These are phyloP conservation scores for Seira sanloemensis DNA, from an alignment of 2,888 invertebrate species.

Conservation along the genomic window DNA sequence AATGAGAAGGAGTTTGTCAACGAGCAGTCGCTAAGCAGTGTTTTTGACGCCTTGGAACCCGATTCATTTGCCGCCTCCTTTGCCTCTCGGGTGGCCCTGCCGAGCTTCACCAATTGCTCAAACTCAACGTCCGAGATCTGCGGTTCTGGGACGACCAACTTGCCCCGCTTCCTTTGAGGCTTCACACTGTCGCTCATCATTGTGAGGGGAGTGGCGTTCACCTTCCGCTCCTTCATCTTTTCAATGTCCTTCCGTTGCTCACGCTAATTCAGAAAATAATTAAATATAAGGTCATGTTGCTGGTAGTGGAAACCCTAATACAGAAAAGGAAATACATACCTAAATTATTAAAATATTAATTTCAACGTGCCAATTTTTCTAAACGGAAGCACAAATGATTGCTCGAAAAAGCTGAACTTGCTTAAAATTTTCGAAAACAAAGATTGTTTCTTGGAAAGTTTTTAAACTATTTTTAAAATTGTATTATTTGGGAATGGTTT, in stretches of 20 bases:
- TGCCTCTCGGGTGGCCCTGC: constrained; percentile 90
- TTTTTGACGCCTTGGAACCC: constrained; percentile 86
- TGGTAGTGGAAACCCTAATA: too few relatives aligned
- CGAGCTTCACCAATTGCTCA: constrained; percentile 94
- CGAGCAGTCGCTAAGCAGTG: constrained; percentile 93
- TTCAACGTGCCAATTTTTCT: too few relatives aligned
- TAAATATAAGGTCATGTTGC: constrained; percentile 42
- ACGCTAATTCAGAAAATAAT: constrained; percentile 78
- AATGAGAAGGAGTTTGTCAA: constrained; percentile 81
- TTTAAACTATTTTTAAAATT: too few relatives aligned
- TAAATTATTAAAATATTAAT: too few relatives aligned
- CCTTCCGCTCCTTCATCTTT: constrained; percentile 95
- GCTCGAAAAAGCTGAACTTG: too few relatives aligned
- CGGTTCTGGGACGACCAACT: constrained; percentile 96
- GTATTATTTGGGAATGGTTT: too few relatives aligned
- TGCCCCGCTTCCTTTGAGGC: constrained; percentile 93
- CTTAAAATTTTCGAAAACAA: too few relatives aligned
- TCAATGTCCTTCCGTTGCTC: constrained; percentile 96
- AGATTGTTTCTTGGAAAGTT: too few relatives aligned
- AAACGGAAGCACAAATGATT: too few relatives aligned
- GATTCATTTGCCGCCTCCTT: constrained; percentile 90
- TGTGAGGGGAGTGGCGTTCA: constrained; percentile 94
- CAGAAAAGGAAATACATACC: too few relatives aligned
- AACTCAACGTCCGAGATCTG: constrained; percentile 96
- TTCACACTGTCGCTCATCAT: constrained; percentile 94